Conservation (phyloP, 2,888 invertebrate species). For the Dicyrtomina minuta region DNA sequence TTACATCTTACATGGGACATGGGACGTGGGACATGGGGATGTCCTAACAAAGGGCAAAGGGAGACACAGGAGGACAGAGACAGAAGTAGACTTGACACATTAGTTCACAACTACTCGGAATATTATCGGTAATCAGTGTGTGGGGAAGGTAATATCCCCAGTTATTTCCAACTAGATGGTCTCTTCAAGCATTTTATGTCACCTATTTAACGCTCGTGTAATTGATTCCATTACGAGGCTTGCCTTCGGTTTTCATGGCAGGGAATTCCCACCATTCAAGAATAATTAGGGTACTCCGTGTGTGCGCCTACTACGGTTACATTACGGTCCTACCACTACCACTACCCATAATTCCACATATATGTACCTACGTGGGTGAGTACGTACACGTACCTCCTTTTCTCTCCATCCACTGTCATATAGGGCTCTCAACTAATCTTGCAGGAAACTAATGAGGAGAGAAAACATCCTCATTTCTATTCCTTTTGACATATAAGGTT, state of each 20-base stretch:
- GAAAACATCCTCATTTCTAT: background rate
- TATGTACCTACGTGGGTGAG: background rate
- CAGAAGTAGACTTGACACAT: too few species aligned
- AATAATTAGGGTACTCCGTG: background rate
- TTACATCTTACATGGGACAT: too few species aligned
- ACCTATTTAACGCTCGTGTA: constrained; percentile 12
- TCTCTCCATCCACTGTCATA: background rate
- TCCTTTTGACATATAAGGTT: too few species aligned
- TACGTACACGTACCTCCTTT: background rate
- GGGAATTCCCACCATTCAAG: too few species aligned
- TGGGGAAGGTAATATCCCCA: background rate
- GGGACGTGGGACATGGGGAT: too few species aligned
- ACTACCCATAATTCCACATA: background rate
- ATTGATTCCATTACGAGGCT: background rate
- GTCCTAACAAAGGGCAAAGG: too few species aligned
- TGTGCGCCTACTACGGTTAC: too few species aligned
- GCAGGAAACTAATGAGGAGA: too few species aligned
- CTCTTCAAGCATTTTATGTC: background rate
- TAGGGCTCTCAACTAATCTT: too few species aligned
- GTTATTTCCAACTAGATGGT: background rate
- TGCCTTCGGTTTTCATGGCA: background rate
- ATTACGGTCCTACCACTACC: too few species aligned
- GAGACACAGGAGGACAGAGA: too few species aligned
- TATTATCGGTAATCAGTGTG: background rate
- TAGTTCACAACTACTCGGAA: too few species aligned